Evolutionary conservation across 2,888 invertebrate species (phyloP).

Genomic region (Netelia inedita): DNA sequence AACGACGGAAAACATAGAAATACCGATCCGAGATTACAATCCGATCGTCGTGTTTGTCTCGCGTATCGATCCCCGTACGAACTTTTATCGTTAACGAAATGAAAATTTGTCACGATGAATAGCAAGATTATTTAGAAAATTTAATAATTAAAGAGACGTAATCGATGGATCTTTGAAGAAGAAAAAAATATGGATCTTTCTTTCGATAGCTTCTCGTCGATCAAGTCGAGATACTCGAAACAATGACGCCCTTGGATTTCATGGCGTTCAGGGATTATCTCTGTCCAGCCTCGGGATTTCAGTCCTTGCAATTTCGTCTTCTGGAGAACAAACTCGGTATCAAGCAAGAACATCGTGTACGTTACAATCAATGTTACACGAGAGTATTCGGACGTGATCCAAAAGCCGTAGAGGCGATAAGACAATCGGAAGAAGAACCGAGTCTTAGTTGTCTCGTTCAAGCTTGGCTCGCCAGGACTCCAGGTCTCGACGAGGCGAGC

Average conservation of each 20-base stretch:
- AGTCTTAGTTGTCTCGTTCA: conserved; percentile 95
- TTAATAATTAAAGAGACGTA: background rate
- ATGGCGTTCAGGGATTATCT: conserved; percentile 98
- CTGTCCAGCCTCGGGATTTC: conserved; percentile 98
- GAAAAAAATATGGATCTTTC: conserved; percentile 12
- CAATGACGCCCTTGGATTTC: conserved; percentile 99
- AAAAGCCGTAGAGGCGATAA: conserved; percentile 87
- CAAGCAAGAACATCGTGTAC: conserved; percentile 93
- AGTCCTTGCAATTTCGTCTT: conserved; percentile 97
- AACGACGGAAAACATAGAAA: too few relatives aligned
- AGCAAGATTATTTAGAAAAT: background rate
- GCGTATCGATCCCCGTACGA: too few relatives aligned
- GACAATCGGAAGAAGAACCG: conserved; percentile 92
- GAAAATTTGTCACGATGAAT: background rate
- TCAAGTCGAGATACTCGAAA: conserved; percentile 98
- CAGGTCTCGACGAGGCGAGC: conserved; percentile 92
- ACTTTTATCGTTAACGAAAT: background rate
- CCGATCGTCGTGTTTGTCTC: too few relatives aligned
- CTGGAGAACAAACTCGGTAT: conserved; percentile 97
- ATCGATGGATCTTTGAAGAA: background rate
- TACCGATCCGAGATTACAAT: too few relatives aligned
- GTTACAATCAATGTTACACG: conserved; percentile 97
- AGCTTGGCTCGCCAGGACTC: conserved; percentile 97
- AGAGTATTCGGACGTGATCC: conserved; percentile 93
- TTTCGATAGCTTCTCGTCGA: conserved; percentile 94